These are phyloP conservation scores for Microtus richardsoni DNA, from an alignment of 2,113 vertebrate genomes.

Conservation along the genomic window DNA sequence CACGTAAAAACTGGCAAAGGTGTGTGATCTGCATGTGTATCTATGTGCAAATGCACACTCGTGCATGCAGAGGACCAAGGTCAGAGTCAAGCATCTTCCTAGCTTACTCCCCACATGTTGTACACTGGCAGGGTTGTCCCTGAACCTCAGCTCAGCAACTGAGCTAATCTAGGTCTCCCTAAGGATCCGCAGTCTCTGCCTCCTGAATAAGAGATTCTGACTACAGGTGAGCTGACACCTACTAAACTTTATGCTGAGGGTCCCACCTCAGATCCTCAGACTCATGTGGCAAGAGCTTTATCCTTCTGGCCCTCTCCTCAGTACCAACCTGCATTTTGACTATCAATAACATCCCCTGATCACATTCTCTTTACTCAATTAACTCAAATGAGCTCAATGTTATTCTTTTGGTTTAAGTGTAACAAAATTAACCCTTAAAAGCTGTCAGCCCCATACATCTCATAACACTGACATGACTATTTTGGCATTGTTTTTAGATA, in stretches of 20 bases:
- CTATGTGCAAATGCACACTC: neutral
- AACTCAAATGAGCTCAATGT: neutral
- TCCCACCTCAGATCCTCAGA: neutral
- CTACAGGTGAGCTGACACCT: neutral
- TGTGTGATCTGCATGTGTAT: too few relatives aligned
- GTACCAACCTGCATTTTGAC: neutral
- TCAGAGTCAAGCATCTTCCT: neutral
- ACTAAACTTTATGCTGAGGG: neutral
- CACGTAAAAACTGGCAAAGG: too few relatives aligned
- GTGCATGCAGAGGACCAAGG: neutral
- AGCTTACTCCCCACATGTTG: neutral
- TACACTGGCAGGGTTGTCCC: neutral
- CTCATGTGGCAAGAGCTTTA: too few relatives aligned
- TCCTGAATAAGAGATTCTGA: neutral
- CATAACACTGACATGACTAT: neutral
- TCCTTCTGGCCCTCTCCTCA: neutral
- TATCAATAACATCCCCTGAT: neutral
- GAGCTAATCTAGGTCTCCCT: neutral
- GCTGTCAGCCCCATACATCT: neutral
- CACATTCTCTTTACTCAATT: neutral
- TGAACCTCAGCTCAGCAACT: neutral
- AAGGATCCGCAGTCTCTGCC: neutral
- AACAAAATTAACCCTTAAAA: neutral
- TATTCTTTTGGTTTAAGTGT: neutral
- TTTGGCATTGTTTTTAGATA: neutral